Conservation (phyloP, 2,888 invertebrate species). For the Molanna angustata region DNA sequence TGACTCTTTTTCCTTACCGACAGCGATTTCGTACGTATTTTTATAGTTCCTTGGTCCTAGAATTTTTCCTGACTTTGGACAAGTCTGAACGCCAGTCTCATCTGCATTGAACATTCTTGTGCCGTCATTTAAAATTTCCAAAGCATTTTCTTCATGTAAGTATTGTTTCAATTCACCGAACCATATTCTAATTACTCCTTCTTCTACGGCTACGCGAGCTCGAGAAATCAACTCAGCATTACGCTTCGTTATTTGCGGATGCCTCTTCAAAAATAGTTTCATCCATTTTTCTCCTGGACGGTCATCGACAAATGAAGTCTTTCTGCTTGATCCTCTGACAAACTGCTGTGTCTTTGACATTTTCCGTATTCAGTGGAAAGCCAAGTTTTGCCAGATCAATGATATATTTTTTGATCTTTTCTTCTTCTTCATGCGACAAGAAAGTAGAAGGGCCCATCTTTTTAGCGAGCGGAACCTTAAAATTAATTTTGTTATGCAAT, state of each 20-base stretch:
- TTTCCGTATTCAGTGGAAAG: constrained; percentile 1
- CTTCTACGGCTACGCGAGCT: constrained; percentile 34
- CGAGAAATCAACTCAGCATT: constrained; percentile 35
- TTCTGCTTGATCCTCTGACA: constrained; percentile 10
- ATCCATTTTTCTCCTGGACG: constrained; percentile 36
- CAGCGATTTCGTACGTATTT: constrained; percentile 32
- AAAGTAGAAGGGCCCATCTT: constrained; percentile 20
- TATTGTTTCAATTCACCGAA: constrained; percentile 31
- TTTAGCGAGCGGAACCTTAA: constrained; percentile 4
- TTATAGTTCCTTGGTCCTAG: constrained; percentile 32
- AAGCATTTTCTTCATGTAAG: constrained; percentile 30
- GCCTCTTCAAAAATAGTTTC: constrained; percentile 34
- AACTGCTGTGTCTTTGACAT: not conserved
- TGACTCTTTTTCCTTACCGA: constrained; percentile 28
- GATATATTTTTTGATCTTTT: constrained; percentile 1
- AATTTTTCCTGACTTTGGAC: constrained; percentile 31
- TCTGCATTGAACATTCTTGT: constrained; percentile 33
- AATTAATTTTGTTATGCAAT: constrained; percentile 21
- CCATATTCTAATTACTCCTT: constrained; percentile 34
- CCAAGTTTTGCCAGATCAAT: not conserved
- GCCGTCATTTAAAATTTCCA: constrained; percentile 26
- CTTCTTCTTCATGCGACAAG: not conserved
- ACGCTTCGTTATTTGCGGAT: constrained; percentile 33
- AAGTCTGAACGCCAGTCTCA: constrained; percentile 32
- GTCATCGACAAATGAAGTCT: constrained; percentile 33